phyloP scores from a whole-genome alignment of 1,140 invertebrate species.

The Euwallacea fornicatus region DNA sequence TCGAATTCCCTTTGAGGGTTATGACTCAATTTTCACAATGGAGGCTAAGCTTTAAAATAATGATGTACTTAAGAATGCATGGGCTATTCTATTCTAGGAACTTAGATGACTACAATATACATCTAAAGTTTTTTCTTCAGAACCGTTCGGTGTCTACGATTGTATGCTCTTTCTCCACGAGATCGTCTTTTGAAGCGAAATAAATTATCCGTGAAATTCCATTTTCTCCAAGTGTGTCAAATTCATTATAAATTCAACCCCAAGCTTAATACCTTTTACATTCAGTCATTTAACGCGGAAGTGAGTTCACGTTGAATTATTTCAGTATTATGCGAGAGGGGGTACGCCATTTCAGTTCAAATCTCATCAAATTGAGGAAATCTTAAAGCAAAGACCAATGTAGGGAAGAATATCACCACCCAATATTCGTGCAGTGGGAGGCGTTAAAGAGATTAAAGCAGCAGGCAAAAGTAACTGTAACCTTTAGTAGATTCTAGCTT shows the following conservation, averaged over 20 bases:
- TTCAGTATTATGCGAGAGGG: neutral
- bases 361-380: too few species aligned
- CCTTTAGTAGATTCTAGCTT: too few species aligned
- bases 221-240: conserved; percentile 6
- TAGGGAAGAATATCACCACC: too few species aligned
- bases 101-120: neutral
- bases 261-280: conserved; percentile 6
- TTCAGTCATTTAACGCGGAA: conserved; percentile 5
- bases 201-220: conserved; percentile 13
- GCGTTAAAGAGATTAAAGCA: too few species aligned
- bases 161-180: neutral
- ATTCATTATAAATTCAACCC: conserved; percentile 11
- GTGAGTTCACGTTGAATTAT: neutral
- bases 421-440: too few species aligned
- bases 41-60: conserved; percentile 26
- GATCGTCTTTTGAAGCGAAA: neutral
- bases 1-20: conserved; percentile 10
- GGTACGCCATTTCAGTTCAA: too few species aligned
- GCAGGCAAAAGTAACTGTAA: too few species aligned
- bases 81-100: neutral
- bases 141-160: neutral
- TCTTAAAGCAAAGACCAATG: too few species aligned
- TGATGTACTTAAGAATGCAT: conserved; percentile 20
- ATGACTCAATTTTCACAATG: conserved; percentile 29
- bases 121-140: neutral